Evolutionary conservation across 1,140 invertebrate species (phyloP).

Genomic region (Lycorma delicatula): DNA sequence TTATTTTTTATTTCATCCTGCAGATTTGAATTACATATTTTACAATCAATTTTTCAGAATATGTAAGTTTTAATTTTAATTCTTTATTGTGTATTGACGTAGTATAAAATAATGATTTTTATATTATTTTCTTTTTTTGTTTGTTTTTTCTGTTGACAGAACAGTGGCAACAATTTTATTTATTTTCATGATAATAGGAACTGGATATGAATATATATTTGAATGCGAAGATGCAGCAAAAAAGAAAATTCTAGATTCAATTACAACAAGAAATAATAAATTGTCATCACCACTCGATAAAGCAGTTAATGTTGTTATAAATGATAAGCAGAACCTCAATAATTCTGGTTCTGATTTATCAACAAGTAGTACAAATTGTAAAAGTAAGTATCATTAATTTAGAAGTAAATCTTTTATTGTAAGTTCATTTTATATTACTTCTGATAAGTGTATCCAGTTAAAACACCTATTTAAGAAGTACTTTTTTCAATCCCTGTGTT

Average conservation of each 20-base stretch:
- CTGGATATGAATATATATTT: slow-evolving; percentile 11
- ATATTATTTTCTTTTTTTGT: neutral
- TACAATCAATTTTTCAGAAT: too few relatives aligned
- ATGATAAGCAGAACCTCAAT: neutral
- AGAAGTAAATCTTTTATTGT: too few relatives aligned
- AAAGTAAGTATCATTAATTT: too few relatives aligned
- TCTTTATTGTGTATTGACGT: neutral
- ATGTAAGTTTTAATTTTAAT: neutral
- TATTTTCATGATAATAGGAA: slow-evolving; percentile 13
- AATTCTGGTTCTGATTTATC: slow-evolving; percentile 13
- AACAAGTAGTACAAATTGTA: too few relatives aligned
- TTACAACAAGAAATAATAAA: too few relatives aligned
- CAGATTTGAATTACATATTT: too few relatives aligned
- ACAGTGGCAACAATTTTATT: slow-evolving; percentile 4
- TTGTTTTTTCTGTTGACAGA: slow-evolving; percentile 12
- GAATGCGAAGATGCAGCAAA: slow-evolving; percentile 8
- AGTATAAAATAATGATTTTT: neutral
- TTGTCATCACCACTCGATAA: neutral
- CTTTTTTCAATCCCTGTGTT: too few relatives aligned
- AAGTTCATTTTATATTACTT: too few relatives aligned
- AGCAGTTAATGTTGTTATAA: neutral
- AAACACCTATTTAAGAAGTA: too few relatives aligned
- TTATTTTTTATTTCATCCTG: too few relatives aligned
- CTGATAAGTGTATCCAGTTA: too few relatives aligned
- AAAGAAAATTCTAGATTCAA: too few relatives aligned